Base-by-base conservation (phyloP, 2,888 invertebrate species). In the Punctoribates punctum region DNA sequence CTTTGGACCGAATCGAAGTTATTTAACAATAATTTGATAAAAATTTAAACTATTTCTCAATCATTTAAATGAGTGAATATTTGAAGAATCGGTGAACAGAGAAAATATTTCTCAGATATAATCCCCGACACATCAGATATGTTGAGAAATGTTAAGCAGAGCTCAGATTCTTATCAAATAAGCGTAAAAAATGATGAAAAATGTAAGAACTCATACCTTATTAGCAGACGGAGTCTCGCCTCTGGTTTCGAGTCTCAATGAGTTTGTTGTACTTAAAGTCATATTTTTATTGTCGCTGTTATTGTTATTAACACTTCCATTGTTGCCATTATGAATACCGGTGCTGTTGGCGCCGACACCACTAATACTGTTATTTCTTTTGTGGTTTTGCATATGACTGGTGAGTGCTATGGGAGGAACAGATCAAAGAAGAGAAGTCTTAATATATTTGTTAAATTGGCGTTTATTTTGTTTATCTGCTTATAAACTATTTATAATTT, bases 311-410 rank as follows among this genome's bases (percentile, higher is more conserved):
- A 51, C 29, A 9, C 23, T 27, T 67, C 46, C 67, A 42, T 75
- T 42, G 65, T 42, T 54, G 25, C 34, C n/a, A 57, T 74, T 29
- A 51, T 29, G 57, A 27, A 25, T 34, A 42, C 25, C 20, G n/a
- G 46, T 42, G 46, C 38, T 70, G 70, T 38, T 73, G 29, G 29
- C 54, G 73, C 11, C 38, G 54, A 15, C n/a, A 23, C 13, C 29
- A 38, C 15, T 54, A 57, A 54, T 73, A 29, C 27, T 73, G 54
- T 67, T 62, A 48, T 73, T 75, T 67, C 75, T 72, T 60, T 76
- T 76, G 54, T 76, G 76, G 73, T 76, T 76, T 60, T 76, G 76
- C 76, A 76, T 76, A 65, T 76, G 76, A 76, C 76, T 76, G 57
- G 76, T 73, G n/a, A 76, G 73, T 17, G 76, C 76, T 76, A 38